These are phyloP conservation scores for Siphamia tubifer DNA, from an alignment of 2,113 vertebrate genomes.

Conservation along the genomic window DNA sequence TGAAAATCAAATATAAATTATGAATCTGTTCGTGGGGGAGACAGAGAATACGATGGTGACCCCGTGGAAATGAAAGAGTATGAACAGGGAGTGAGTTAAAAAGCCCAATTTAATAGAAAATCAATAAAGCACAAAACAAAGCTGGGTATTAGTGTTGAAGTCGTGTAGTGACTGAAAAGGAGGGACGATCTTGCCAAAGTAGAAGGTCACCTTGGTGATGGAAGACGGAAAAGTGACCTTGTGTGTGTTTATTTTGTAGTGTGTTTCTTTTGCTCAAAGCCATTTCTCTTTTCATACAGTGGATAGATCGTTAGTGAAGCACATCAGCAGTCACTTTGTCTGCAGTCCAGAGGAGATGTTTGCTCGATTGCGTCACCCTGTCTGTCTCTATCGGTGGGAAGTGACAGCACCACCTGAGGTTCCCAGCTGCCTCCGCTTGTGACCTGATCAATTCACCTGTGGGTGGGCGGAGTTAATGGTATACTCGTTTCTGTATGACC, in stretches of 20 bases:
- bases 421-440: slow-evolving; percentile 46
- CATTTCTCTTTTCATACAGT: slow-evolving; percentile 1
- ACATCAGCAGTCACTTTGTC: slow-evolving; percentile 42
- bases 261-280: background rate
- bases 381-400: slow-evolving; percentile 10
- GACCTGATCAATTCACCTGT: slow-evolving; percentile 32
- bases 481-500: slow-evolving; percentile 8
- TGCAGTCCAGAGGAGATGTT: slow-evolving; percentile 17
- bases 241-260: slow-evolving; percentile 11
- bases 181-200: slow-evolving; percentile 20
- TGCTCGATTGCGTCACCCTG: slow-evolving; percentile 32
- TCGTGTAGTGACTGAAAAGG: slow-evolving; percentile 37
- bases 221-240: slow-evolving; percentile 37
- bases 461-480: slow-evolving; percentile 13
- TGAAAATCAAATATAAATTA: background rate
- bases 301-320: slow-evolving; percentile 7
- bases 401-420: slow-evolving; percentile 30
- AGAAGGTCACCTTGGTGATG: slow-evolving; percentile 56
- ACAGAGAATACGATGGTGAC: background rate
- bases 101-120: slow-evolving; percentile 41
- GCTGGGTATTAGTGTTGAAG: slow-evolving; percentile 21
- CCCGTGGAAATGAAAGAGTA: slow-evolving; percentile 10
- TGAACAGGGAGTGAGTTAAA: background rate
- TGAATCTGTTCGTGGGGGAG: background rate
- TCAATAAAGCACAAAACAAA: slow-evolving; percentile 53